phyloP scores from a whole-genome alignment of 2,888 invertebrate genomes.

The Cantharis lateralis region DNA sequence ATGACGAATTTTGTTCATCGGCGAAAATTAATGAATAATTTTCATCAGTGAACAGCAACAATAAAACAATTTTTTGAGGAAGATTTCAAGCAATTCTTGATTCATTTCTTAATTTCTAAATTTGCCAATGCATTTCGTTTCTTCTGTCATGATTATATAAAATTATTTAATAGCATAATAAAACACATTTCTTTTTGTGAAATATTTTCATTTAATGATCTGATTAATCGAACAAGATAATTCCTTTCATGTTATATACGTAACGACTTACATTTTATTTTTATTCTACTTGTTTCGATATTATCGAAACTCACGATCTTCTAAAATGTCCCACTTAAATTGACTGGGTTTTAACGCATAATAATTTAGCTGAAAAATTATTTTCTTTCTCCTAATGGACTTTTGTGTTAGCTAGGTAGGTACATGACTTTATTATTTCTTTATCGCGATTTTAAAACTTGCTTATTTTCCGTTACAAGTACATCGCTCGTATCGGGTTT shows the following conservation, averaged over 20 bases:
- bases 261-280: not conserved
- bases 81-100: no score
- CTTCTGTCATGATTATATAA: not conserved
- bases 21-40: no score
- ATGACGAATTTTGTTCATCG: no score
- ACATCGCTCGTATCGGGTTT: not conserved
- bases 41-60: no score
- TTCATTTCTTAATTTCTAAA: no score
- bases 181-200: not conserved
- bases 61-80: no score
- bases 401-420: not conserved
- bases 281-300: not conserved
- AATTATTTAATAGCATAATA: not conserved
- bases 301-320: not conserved
- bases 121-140: no score
- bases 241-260: not conserved
- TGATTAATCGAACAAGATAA: not conserved
- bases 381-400: not conserved
- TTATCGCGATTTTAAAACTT: not conserved
- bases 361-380: not conserved
- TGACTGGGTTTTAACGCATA: not conserved
- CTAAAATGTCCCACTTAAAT: not conserved
- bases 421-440: not conserved
- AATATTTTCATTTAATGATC: not conserved
- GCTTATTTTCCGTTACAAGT: not conserved